Evolutionary conservation across 2,888 invertebrate species (phyloP).

Genomic region (Eretmocerus hayati): DNA sequence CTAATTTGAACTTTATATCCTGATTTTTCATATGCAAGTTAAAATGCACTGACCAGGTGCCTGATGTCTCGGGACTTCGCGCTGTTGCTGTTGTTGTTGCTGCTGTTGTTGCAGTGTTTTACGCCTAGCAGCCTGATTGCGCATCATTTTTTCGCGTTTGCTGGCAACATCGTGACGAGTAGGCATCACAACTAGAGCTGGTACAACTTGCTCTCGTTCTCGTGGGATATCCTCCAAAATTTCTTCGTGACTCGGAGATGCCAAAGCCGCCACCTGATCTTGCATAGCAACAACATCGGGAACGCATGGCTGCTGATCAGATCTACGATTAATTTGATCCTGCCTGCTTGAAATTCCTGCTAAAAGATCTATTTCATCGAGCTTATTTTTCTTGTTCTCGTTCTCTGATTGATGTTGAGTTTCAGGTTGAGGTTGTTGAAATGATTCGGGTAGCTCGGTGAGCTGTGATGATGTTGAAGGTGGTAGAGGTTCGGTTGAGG

Average conservation of each 20-base stretch:
- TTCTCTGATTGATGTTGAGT: neutral
- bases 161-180: constrained; percentile 41
- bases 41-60: too few species aligned
- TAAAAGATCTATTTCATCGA: constrained; percentile 42
- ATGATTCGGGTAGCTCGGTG: too few species aligned
- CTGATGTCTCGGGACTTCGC: too few species aligned
- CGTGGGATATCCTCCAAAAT: neutral
- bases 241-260: constrained; percentile 27
- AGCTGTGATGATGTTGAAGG: neutral
- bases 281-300: constrained; percentile 45
- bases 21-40: too few species aligned
- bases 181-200: neutral
- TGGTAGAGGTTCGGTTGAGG: too few species aligned
- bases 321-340: neutral
- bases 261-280: constrained; percentile 30
- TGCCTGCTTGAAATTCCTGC: constrained; percentile 41
- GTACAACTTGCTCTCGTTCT: neutral
- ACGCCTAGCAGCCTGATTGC: constrained; percentile 19
- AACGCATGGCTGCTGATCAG: constrained; percentile 23
- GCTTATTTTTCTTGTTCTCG: too few species aligned
- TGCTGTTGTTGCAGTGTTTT: neutral
- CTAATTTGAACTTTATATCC: too few species aligned
- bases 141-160: constrained; percentile 53
- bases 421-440: constrained; percentile 5
- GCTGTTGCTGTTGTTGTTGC: too few species aligned